Evolutionary conservation across 2,113 vertebrate genomes (phyloP).

Genomic region (Protomyctophum bolini): DNA sequence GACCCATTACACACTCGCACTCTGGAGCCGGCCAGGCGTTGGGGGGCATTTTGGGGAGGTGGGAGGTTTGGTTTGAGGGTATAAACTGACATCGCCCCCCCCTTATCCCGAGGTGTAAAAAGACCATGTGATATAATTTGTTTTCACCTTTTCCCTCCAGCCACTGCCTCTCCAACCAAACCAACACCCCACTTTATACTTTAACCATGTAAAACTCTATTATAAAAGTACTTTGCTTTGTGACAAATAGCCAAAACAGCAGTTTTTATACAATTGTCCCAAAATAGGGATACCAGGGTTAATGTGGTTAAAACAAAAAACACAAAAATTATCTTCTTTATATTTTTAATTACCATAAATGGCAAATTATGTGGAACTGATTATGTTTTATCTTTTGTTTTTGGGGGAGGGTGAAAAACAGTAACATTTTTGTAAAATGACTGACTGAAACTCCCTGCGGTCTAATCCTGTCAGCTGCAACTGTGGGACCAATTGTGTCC

Average conservation of each 20-base stretch:
- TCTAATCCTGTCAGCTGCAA: constrained; percentile 58
- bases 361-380: constrained; percentile 8
- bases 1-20: constrained; percentile 79
- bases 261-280: no score
- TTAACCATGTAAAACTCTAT: no score
- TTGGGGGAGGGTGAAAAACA: constrained; percentile 12
- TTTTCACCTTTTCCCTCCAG: constrained; percentile 53
- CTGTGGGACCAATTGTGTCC: constrained; percentile 64
- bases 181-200: no score
- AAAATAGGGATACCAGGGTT: no score
- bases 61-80: constrained; percentile 65
- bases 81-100: constrained; percentile 68
- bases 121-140: constrained; percentile 52
- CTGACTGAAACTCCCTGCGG: constrained; percentile 48
- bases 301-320: no score
- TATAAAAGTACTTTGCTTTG: no score
- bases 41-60: constrained; percentile 64
- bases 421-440: constrained; percentile 25
- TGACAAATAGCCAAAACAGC: no score
- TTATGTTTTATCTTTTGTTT: not conserved
- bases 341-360: not conserved
- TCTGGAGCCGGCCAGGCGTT: constrained; percentile 71
- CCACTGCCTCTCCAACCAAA: constrained; percentile 8
- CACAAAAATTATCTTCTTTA: no score
- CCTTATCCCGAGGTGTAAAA: constrained; percentile 62